A percentile compares a stretch with the other conserved stretches of the same genome.
Conservation (phyloP, 2,113 vertebrate genomes). For the Ageneiosus marmoratus region DNA sequence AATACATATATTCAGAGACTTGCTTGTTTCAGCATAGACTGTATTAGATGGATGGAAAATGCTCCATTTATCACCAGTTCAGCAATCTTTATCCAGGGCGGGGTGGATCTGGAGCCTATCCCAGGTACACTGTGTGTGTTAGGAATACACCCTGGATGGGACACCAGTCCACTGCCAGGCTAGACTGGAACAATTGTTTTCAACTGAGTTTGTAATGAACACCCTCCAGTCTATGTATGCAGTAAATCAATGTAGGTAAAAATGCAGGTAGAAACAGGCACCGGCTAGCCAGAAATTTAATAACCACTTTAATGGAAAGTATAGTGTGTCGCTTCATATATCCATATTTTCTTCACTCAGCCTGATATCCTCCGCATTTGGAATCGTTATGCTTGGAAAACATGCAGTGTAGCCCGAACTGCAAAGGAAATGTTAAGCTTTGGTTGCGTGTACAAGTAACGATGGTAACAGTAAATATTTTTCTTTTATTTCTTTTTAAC, state of each 20-base stretch:
- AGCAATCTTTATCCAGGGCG: not conserved
- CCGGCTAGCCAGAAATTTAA: not conserved
- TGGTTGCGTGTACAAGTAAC: not conserved
- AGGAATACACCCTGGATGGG: not conserved
- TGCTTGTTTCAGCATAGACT: not conserved
- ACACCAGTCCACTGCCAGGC: not conserved
- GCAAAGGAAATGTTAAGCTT: not conserved
- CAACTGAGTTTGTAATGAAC: slow-evolving; percentile 2
- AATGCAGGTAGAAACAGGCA: not conserved
- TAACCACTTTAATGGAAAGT: not conserved
- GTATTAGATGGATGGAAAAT: not conserved
- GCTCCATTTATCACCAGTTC: not conserved
- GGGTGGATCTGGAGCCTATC: too few species aligned
- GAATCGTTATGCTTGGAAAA: not conserved
- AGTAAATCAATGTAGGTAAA: slow-evolving; percentile 3
- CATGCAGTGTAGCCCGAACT: not conserved
- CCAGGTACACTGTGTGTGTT: not conserved
- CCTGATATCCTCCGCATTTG: not conserved
- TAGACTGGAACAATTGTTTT: not conserved
- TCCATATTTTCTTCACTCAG: not conserved
- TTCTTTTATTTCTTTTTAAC: not conserved
- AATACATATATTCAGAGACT: not conserved
- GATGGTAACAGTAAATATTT: not conserved
- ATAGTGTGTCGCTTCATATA: not conserved
- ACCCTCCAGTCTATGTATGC: not conserved